A percentile compares a stretch with the other conserved stretches of the same genome.
These are phyloP conservation scores for Thymelicus lineola DNA, from an alignment of 2,888 invertebrate genomes.

Conservation along the genomic window DNA sequence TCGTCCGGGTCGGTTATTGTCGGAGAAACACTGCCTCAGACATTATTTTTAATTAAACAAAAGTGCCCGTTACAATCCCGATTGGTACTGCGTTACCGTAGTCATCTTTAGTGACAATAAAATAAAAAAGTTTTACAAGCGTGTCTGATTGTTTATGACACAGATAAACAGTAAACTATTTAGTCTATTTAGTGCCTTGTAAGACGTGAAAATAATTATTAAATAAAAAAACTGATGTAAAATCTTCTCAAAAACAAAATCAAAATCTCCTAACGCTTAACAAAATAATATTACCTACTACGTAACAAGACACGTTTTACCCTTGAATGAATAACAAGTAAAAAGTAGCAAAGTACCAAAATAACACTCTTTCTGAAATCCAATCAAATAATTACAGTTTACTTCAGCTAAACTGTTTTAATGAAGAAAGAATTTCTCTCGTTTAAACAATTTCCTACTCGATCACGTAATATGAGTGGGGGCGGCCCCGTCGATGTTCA, in stretches of 20 bases:
- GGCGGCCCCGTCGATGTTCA: slow-evolving; percentile 60
- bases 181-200: too few species aligned
- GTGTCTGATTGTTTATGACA: not conserved
- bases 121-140: not conserved
- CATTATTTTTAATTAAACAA: slow-evolving; percentile 84
- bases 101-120: slow-evolving; percentile 20
- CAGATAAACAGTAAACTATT: too few species aligned
- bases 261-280: too few species aligned
- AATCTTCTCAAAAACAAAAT: too few species aligned
- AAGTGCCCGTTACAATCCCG: slow-evolving; percentile 62
- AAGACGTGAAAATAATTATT: too few species aligned
- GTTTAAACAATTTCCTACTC: slow-evolving; percentile 77
- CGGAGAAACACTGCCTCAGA: slow-evolving; percentile 77
- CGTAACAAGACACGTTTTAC: too few species aligned
- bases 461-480: slow-evolving; percentile 75
- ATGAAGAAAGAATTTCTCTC: slow-evolving; percentile 60
- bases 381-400: slow-evolving; percentile 22
- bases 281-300: too few species aligned
- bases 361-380: not conserved
- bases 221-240: too few species aligned
- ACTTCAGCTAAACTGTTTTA: slow-evolving; percentile 41
- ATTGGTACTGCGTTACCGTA: slow-evolving; percentile 22
- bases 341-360: too few species aligned
- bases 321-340: too few species aligned
- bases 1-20: slow-evolving; percentile 81